Percentiles rank a stretch among this genome's conserved stretches.
phyloP scores from a whole-genome alignment of 2,888 invertebrate genomes.

The Bugulina stolonifera region DNA sequence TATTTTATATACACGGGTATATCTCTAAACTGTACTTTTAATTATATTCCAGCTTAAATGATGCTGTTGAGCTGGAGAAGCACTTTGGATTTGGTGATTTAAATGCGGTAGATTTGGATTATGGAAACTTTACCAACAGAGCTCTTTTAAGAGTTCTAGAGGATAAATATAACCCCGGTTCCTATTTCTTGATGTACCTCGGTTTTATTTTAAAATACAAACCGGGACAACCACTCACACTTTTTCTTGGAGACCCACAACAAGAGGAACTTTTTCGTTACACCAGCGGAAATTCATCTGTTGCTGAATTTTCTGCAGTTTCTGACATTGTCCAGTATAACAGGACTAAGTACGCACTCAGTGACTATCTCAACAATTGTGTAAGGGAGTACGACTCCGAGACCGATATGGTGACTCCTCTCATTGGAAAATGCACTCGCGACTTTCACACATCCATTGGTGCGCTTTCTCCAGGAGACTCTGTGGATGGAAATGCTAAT shows the following conservation, averaged over 20 bases:
- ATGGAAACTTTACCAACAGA: neutral
- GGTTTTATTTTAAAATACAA: neutral
- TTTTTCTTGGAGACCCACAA: neutral
- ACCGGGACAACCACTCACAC: neutral
- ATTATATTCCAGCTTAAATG: neutral
- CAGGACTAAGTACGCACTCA: neutral
- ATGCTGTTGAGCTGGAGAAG: neutral
- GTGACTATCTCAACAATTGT: constrained; percentile 19
- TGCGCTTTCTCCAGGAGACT: neutral
- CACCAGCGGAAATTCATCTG: neutral
- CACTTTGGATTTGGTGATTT: constrained; percentile 4
- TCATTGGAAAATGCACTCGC: neutral
- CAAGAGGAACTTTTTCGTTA: neutral
- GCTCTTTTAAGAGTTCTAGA: neutral
- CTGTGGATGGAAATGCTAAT: neutral
- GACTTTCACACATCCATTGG: neutral
- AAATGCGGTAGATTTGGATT: neutral
- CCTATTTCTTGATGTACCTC: neutral
- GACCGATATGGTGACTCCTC: neutral
- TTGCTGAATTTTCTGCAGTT: neutral
- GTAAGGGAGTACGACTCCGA: constrained; percentile 16
- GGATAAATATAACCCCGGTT: constrained; percentile 4
- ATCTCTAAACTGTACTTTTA: no score
- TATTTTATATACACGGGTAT: no score
- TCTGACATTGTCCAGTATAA: constrained; percentile 12